These are phyloP conservation scores for Amphiprion ocellaris DNA, from an alignment of 2,113 vertebrate species.

Conservation along the genomic window DNA sequence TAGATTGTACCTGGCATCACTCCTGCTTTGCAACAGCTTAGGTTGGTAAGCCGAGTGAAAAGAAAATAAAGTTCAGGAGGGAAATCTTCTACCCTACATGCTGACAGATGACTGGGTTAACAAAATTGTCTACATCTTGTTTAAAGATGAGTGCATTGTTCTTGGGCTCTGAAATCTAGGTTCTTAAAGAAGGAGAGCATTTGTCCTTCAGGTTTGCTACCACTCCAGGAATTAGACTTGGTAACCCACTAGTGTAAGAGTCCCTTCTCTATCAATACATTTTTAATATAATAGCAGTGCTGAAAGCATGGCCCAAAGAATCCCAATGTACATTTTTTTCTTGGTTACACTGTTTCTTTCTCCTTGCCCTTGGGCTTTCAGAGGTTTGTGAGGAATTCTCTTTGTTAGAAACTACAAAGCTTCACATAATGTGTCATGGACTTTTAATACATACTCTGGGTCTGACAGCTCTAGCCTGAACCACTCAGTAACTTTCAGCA, in stretches of 20 bases:
- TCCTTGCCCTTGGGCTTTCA: background rate
- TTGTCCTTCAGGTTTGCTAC: background rate
- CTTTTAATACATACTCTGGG: background rate
- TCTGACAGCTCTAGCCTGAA: background rate
- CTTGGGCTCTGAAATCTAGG: too few species aligned
- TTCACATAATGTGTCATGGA: background rate
- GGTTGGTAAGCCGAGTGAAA: too few species aligned
- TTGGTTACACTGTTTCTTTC: background rate
- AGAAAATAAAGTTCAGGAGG: too few species aligned
- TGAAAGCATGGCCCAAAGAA: background rate
- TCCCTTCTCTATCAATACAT: background rate
- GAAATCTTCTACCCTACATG: background rate
- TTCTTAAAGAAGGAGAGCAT: background rate
- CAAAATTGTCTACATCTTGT: background rate
- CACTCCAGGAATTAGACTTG: background rate
- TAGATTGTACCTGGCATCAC: background rate
- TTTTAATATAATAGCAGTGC: background rate
- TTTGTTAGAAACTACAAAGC: conserved; percentile 11
- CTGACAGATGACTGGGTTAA: background rate
- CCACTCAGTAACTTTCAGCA: background rate
- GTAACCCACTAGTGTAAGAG: background rate
- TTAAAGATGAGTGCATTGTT: background rate
- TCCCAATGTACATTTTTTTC: background rate
- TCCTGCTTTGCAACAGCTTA: background rate
- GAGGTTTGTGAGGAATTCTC: background rate